phyloP scores from a whole-genome alignment of 2,113 vertebrate species.

The Leptosomus discolor region DNA sequence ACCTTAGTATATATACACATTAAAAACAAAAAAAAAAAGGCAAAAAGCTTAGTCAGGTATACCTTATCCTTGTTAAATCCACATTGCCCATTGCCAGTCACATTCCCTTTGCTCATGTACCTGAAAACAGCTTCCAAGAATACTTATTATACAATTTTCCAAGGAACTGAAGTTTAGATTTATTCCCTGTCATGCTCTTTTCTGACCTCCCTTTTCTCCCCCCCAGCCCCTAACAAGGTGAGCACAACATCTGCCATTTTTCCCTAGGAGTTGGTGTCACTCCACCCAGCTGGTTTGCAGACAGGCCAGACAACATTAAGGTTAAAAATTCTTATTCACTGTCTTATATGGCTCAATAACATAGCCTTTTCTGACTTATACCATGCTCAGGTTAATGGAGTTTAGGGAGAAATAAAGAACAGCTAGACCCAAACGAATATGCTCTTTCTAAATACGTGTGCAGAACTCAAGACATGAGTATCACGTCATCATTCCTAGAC shows the following conservation, averaged over 20 bases:
- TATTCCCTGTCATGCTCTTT: background rate
- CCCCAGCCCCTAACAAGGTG: background rate
- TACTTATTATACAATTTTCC: background rate
- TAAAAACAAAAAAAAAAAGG: background rate
- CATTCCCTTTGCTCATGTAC: background rate
- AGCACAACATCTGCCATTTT: background rate
- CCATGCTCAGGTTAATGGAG: background rate
- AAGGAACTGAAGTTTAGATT: background rate
- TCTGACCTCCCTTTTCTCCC: background rate
- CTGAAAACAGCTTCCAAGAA: background rate
- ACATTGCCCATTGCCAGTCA: too few species aligned
- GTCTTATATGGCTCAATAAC: background rate
- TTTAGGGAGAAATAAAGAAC: background rate
- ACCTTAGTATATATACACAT: too few species aligned
- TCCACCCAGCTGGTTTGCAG: background rate
- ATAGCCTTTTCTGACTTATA: background rate
- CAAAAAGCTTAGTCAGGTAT: background rate
- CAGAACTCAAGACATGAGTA: background rate
- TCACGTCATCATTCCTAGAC: background rate
- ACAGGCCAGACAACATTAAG: background rate
- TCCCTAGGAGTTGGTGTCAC: background rate
- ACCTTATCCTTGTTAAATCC: background rate
- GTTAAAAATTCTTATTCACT: background rate
- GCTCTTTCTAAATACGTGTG: background rate
- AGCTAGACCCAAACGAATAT: accelerated